Percentiles rank a stretch among this genome's conserved stretches.
Evolutionary conservation across 2,113 vertebrate genomes (phyloP).

Genomic region (Chionodraco myersi): DNA sequence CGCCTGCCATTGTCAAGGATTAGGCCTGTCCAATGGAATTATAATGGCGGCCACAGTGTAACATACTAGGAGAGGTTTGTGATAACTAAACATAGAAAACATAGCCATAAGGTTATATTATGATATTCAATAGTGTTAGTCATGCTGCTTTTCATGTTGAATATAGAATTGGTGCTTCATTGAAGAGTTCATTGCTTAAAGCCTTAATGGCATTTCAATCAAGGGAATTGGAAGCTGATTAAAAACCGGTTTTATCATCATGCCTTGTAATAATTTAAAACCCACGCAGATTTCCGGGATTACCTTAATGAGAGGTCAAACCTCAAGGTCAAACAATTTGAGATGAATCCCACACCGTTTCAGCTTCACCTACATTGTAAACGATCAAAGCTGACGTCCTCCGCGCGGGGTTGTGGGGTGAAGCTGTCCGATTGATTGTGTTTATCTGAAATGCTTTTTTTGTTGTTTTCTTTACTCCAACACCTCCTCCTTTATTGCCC

Average conservation of each 20-base stretch:
- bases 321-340: conserved; percentile 60
- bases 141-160: conserved; percentile 9
- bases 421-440: conserved; percentile 70
- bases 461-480: background rate
- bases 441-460: conserved; percentile 65
- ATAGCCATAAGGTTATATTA: conserved; percentile 6
- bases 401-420: conserved; percentile 40
- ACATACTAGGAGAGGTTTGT: background rate
- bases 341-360: conserved; percentile 33
- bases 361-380: conserved; percentile 22
- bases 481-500: conserved; percentile 60
- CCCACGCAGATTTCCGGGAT: conserved; percentile 49
- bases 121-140: conserved; percentile 15
- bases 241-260: conserved; percentile 47
- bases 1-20: conserved; percentile 56
- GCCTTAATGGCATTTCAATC: conserved; percentile 54
- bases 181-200: conserved; percentile 17
- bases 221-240: conserved; percentile 48
- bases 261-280: conserved; percentile 42
- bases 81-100: conserved; percentile 15
- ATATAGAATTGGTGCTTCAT: conserved; percentile 16
- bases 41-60: conserved; percentile 23
- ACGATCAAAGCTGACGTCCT: conserved; percentile 35
- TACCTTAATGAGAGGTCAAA: conserved; percentile 63
- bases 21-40: conserved; percentile 56